Percentiles rank a stretch among this genome's conserved stretches.
phyloP scores from a whole-genome alignment of 2,888 invertebrate genomes.

The Cetonia aurata region DNA sequence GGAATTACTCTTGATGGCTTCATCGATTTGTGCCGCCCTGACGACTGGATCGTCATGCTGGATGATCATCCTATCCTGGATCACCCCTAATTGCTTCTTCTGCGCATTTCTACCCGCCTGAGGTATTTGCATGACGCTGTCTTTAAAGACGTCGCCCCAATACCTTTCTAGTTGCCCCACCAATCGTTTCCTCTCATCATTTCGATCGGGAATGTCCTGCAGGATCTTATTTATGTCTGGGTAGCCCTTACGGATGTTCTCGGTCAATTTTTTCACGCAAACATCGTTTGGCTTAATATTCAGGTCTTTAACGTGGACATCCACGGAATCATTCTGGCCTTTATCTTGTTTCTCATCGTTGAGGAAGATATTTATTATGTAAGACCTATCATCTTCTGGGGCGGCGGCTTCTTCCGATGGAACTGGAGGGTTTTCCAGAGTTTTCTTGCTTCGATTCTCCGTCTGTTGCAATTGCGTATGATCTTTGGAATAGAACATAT shows the following conservation, averaged over 20 bases:
- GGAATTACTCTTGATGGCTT: constrained; percentile 6
- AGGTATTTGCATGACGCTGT: background rate
- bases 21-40: background rate
- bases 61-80: too few species aligned
- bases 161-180: background rate
- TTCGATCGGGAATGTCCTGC: background rate
- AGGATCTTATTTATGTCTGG: constrained; percentile 1
- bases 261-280: constrained; percentile 11
- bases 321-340: background rate
- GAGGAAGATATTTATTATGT: constrained; percentile 25
- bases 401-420: background rate
- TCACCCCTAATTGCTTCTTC: too few species aligned
- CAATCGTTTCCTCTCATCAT: background rate
- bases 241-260: constrained; percentile 23
- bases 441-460: background rate
- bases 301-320: constrained; percentile 15
- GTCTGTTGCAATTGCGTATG: too few species aligned
- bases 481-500: too few species aligned
- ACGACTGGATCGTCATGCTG: background rate
- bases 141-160: constrained; percentile 22
- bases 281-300: constrained; percentile 9
- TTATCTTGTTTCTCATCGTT: background rate
- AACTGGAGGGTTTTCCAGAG: background rate
- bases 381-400: background rate
- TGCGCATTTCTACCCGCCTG: background rate